Evolutionary conservation across 2,888 invertebrate species (phyloP).

Genomic region (Timema cristinae): DNA sequence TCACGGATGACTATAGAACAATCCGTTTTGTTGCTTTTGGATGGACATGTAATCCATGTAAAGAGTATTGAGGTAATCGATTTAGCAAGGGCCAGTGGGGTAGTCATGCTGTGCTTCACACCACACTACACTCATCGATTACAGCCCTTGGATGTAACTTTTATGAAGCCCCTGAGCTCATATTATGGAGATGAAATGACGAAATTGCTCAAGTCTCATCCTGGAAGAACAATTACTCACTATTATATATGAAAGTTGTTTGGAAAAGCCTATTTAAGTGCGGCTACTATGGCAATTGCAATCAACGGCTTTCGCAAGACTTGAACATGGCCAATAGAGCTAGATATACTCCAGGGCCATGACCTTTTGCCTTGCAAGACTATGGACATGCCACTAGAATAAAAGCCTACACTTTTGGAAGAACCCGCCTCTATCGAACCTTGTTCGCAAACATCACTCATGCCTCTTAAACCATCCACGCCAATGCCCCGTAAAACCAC

Average conservation of each 20-base stretch:
- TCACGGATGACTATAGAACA: constrained; percentile 20
- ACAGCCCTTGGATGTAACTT: background rate
- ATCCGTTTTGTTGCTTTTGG: background rate
- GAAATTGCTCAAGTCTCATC: background rate
- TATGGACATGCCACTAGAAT: too few species aligned
- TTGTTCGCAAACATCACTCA: too few species aligned
- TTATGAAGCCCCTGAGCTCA: background rate
- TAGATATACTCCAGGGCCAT: too few species aligned
- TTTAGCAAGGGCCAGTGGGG: background rate
- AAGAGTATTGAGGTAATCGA: background rate
- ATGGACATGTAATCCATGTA: background rate
- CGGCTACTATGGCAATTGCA: background rate
- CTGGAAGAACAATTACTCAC: background rate
- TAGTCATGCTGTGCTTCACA: background rate
- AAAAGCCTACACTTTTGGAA: too few species aligned
- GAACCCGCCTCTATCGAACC: too few species aligned
- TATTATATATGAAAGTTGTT: background rate
- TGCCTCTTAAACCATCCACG: too few species aligned
- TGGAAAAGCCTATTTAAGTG: background rate
- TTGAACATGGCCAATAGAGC: background rate
- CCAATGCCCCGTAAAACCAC: too few species aligned
- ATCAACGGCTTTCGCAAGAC: background rate
- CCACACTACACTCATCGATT: background rate
- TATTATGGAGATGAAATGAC: background rate
- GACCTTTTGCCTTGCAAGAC: too few species aligned